Percentiles rank a stretch among this genome's conserved stretches.
Conservation (phyloP, 2,797 vertebrate genomes). For the Pseudotriccus pelzelni region DNA sequence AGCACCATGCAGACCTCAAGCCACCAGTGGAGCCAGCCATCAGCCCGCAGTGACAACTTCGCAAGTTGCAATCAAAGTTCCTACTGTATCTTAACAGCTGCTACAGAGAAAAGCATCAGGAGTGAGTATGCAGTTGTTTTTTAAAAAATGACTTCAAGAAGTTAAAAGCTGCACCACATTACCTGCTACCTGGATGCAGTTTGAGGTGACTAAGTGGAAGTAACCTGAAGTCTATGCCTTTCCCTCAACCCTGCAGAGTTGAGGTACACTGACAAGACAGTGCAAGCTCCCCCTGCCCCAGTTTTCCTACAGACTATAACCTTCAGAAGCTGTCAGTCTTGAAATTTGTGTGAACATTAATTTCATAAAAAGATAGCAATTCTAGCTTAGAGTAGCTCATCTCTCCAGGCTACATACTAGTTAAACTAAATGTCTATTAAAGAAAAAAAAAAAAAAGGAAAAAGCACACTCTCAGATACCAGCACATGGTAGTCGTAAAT, state of each 20-base stretch:
- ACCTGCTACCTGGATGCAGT: background rate
- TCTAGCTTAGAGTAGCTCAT: background rate
- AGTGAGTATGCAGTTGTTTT: background rate
- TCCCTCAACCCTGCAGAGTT: background rate
- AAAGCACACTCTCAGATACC: background rate
- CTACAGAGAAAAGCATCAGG: background rate
- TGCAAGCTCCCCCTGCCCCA: background rate
- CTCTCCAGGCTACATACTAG: background rate
- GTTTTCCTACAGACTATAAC: background rate
- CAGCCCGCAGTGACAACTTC: background rate
- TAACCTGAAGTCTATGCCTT: background rate
- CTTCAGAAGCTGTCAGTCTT: background rate
- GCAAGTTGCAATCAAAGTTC: background rate
- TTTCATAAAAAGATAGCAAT: background rate
- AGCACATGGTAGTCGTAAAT: conserved; percentile 3
- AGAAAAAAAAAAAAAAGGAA: background rate
- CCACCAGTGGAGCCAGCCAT: background rate
- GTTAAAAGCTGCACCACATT: background rate
- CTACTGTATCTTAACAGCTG: background rate
- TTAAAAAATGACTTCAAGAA: background rate
- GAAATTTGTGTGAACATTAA: background rate
- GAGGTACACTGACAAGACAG: background rate
- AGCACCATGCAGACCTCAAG: background rate
- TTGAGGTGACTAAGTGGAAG: background rate
- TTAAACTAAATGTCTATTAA: background rate